A percentile compares a stretch with the other conserved stretches of the same genome.
Evolutionary conservation across 2,113 vertebrate species (phyloP).

Genomic region (Vanacampus margaritifer): DNA sequence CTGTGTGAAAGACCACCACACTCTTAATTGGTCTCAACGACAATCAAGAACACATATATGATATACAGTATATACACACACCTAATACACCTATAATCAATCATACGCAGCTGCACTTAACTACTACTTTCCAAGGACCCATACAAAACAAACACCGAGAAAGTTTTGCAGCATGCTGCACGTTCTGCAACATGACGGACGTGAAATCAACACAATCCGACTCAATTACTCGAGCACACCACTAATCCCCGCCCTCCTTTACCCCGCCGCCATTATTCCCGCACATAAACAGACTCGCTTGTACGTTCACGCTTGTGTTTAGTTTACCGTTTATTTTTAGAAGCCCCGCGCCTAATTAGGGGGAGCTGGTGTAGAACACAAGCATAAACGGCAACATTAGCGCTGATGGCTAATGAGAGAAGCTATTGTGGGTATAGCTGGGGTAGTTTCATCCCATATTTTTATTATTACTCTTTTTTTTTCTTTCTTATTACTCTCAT

Average conservation of each 20-base stretch:
- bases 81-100: too few species aligned
- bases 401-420: constrained; percentile 69
- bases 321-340: constrained; percentile 77
- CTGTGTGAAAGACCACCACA: constrained; percentile 4
- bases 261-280: constrained; percentile 64
- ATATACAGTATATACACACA: too few species aligned
- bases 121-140: too few species aligned
- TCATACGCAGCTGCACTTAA: too few species aligned
- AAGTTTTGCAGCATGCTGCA: constrained; percentile 45
- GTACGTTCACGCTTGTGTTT: constrained; percentile 70
- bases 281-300: constrained; percentile 74
- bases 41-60: too few species aligned
- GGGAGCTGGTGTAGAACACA: constrained; percentile 74
- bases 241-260: constrained; percentile 59
- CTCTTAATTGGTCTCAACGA: constrained; percentile 23
- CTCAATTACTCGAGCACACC: constrained; percentile 69
- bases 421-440: constrained; percentile 71
- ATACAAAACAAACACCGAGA: constrained; percentile 43
- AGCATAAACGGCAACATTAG: constrained; percentile 75
- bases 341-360: constrained; percentile 71
- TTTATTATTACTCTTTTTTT: constrained; percentile 72
- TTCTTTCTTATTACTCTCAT: constrained; percentile 73
- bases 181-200: constrained; percentile 62
- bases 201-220: constrained; percentile 67
- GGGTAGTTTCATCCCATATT: constrained; percentile 68